Evolutionary conservation across 2,888 invertebrate genomes (phyloP).

Genomic region (Orchesellides sinensis): DNA sequence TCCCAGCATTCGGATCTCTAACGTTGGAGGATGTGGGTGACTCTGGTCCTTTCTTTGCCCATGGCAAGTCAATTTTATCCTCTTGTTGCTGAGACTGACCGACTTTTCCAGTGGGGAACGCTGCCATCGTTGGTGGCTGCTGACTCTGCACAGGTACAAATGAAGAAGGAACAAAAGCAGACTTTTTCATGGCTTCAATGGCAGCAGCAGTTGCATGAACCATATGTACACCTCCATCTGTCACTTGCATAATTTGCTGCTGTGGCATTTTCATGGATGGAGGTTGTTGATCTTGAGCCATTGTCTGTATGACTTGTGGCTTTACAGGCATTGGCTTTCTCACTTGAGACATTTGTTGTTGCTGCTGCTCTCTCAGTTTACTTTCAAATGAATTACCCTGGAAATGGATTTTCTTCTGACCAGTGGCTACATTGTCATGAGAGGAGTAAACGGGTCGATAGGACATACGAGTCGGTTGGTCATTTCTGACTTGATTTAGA

Average conservation of each 20-base stretch:
- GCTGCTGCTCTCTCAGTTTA: slow-evolving; percentile 24
- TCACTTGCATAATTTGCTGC: background rate
- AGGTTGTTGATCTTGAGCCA: background rate
- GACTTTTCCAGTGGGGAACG: slow-evolving; percentile 25
- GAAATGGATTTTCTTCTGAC: slow-evolving; percentile 32
- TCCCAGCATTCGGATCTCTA: slow-evolving; percentile 45
- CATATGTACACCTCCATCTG: slow-evolving; percentile 73
- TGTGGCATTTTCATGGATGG: slow-evolving; percentile 12
- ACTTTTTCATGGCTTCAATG: slow-evolving; percentile 72
- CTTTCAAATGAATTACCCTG: slow-evolving; percentile 60
- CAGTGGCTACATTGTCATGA: slow-evolving; percentile 51
- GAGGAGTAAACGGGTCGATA: slow-evolving; percentile 38
- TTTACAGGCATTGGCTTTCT: slow-evolving; percentile 61
- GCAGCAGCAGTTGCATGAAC: slow-evolving; percentile 74
- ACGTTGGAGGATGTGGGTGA: slow-evolving; percentile 22
- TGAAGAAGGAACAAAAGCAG: slow-evolving; percentile 56
- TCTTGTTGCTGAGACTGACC: slow-evolving; percentile 4
- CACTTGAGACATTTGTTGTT: no score
- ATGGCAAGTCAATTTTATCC: slow-evolving; percentile 69
- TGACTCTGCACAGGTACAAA: slow-evolving; percentile 42
- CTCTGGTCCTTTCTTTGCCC: slow-evolving; percentile 67
- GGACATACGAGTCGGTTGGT: background rate
- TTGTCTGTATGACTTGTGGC: slow-evolving; percentile 7
- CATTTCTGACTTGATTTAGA: slow-evolving; percentile 29
- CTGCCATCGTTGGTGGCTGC: slow-evolving; percentile 41